These are phyloP conservation scores for Archips xylosteana DNA, from an alignment of 2,888 invertebrate species.

Conservation along the genomic window DNA sequence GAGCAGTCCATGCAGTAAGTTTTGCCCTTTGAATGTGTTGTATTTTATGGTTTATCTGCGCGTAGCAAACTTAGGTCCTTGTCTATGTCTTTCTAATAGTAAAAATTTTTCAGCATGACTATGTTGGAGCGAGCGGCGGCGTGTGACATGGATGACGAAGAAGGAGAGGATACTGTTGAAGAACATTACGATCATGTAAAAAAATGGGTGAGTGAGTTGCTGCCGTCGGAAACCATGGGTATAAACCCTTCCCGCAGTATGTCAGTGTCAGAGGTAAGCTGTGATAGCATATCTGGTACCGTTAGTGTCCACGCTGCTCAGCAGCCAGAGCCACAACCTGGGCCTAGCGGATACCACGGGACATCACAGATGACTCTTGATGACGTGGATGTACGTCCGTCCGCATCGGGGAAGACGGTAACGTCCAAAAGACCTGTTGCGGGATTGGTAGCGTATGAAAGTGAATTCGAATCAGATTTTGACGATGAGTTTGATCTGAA, in stretches of 20 bases:
- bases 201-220: conserved; percentile 19
- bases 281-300: not conserved
- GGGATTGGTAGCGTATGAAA: not conserved
- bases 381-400: not conserved
- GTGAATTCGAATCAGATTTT: conserved; percentile 32
- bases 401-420: conserved; percentile 28
- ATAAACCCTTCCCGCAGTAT: conserved; percentile 1
- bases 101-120: not conserved
- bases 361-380: not conserved
- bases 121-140: not conserved
- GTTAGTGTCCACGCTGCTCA: not conserved
- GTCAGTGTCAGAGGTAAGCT: not conserved
- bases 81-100: not conserved
- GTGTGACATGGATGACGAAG: not conserved
- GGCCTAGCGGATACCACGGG: not conserved
- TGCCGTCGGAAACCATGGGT: conserved; percentile 9
- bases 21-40: not conserved
- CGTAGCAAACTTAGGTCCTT: not conserved
- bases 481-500: conserved; percentile 41
- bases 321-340: not conserved
- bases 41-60: not conserved
- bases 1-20: not conserved
- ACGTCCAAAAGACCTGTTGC: conserved; percentile 3
- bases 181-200: conserved; percentile 16
- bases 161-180: not conserved